Base-by-base conservation (phyloP, 2,797 vertebrate species). In the Acipenser transmontanus region DNA sequence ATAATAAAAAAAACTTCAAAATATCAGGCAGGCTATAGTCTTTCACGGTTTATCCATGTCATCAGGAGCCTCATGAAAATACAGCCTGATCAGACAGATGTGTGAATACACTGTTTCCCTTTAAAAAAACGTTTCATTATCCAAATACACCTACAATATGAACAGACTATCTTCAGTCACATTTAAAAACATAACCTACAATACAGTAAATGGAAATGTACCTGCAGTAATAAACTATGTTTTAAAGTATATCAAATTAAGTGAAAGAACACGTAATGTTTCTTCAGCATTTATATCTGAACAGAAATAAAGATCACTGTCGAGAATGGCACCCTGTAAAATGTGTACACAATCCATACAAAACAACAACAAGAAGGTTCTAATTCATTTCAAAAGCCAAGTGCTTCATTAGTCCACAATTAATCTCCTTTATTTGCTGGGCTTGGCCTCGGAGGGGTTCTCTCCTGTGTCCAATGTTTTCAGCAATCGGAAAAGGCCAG, bases 381-480 rank as follows among this genome's bases (percentile, higher is more conserved):
- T 6, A 11, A 57, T 11, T 57, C 7, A n/a, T 13, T 57, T 57
- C 11, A 57, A 57, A 57, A 11, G 8, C 17, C 4, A 3, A 20
- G 60, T 34, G 7, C 14, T 47, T 61, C 11, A 34, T 6, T 8
- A 61, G 11, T 34, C 17, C 17, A 20, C 7, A 8, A 34, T 8
- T 49, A 48, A 61, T n/a, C 52, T 66, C 69, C 13, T 1, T 86
- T 84, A 98, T 82, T 98, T 99, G 66, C 89, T 78, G 0, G 91
- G 76, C 80, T 97, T 99, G 11, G 88, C 82, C 76, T 99, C 96
- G 0, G 88, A 74, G 0, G 94, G 95, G 52, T 81, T 91, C 68
- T 99, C 97, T 68, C 95, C 95, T 0, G 95, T 98, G 78, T 99
- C 97, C 63, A 99, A 81, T 7, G 97, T 99, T 87, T 99, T 99